Conservation (phyloP, 2,888 invertebrate species). For the Polymixis flavicincta region DNA sequence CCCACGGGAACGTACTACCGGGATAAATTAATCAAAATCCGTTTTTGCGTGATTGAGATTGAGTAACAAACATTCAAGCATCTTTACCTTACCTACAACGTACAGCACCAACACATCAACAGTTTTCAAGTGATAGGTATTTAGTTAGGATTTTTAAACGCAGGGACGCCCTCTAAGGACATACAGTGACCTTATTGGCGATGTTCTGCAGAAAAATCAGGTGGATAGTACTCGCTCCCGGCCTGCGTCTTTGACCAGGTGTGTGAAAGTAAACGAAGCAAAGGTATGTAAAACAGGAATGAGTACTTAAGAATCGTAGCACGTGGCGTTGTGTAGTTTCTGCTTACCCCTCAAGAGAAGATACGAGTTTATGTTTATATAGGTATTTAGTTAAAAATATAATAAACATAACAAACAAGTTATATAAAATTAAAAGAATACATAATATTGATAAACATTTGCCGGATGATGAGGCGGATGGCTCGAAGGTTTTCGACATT, state of each 20-base stretch:
- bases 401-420: conserved; percentile 36
- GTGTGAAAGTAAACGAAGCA: background rate
- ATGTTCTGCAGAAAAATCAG: background rate
- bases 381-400: background rate
- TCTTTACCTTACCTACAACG: too few species aligned
- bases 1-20: too few species aligned
- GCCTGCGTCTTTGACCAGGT: background rate
- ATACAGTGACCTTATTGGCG: background rate
- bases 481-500: conserved; percentile 67
- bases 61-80: too few species aligned
- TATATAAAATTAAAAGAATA: conserved; percentile 57
- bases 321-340: background rate
- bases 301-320: too few species aligned
- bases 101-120: conserved; percentile 13
- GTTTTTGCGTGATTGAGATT: too few species aligned
- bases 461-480: conserved; percentile 73
- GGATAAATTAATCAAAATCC: too few species aligned
- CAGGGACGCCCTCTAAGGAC: background rate
- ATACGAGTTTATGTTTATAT: background rate
- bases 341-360: background rate
- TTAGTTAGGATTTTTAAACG: background rate
- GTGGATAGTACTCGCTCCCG: background rate
- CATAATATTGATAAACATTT: conserved; percentile 69
- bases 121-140: conserved; percentile 25
- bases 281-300: background rate